phyloP scores from a whole-genome alignment of 2,888 invertebrate genomes.

The Camponotus fellah region DNA sequence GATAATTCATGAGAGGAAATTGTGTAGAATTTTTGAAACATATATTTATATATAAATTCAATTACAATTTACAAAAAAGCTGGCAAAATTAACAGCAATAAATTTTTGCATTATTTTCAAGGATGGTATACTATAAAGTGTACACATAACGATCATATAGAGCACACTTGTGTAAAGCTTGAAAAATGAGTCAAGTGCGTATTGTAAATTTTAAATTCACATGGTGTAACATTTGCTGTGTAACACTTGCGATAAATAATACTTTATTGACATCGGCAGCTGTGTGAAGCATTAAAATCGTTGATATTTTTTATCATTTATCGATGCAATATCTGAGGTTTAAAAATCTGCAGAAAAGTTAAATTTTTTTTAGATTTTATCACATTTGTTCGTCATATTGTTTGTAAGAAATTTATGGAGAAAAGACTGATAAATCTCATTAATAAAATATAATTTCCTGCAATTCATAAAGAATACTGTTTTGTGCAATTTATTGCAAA shows the following conservation, averaged over 20 bases:
- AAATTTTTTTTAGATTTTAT: too few relatives aligned
- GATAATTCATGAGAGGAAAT: background rate
- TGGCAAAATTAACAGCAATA: conserved; percentile 22
- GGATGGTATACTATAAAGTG: background rate
- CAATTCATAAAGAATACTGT: background rate
- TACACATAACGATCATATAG: background rate
- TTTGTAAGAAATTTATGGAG: background rate
- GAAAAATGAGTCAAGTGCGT: conserved; percentile 37
- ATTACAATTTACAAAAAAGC: background rate
- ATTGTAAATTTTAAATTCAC: conserved; percentile 14
- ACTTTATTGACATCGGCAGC: conserved; percentile 29
- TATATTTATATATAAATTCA: background rate
- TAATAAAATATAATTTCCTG: conserved; percentile 5
- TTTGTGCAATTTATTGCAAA: background rate
- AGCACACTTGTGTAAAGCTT: conserved; percentile 50
- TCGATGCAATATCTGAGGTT: conserved; percentile 3
- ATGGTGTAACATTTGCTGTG: conserved; percentile 13
- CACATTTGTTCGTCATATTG: background rate
- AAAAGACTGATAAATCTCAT: background rate
- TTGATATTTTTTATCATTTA: conserved; percentile 7
- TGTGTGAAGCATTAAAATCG: conserved; percentile 22
- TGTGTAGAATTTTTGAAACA: background rate
- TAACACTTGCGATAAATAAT: conserved; percentile 39
- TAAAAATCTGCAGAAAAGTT: conserved; percentile 1
- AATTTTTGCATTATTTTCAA: conserved; percentile 6